phyloP scores from a whole-genome alignment of 2,797 vertebrate species.

The Botia kubotai region DNA sequence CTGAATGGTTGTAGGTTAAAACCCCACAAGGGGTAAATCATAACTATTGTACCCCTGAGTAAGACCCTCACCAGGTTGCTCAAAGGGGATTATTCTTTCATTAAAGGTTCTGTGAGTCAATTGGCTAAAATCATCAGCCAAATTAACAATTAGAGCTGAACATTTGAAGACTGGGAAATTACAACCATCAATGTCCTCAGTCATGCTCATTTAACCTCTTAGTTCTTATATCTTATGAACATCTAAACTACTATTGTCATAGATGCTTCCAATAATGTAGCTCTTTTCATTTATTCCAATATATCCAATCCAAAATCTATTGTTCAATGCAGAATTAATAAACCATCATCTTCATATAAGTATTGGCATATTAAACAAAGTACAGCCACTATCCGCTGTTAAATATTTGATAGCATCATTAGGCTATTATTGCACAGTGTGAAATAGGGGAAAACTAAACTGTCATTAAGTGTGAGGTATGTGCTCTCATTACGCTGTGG shows the following conservation, averaged over 20 bases:
- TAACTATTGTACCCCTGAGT: not conserved
- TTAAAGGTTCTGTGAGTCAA: not conserved
- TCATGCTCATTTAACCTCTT: not conserved
- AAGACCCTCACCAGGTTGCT: not conserved
- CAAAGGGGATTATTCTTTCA: not conserved
- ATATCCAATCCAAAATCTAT: not conserved
- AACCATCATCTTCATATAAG: not conserved
- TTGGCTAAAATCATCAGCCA: not conserved
- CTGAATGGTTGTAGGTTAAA: not conserved
- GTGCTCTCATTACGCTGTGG: conserved; percentile 65
- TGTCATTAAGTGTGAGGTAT: conserved; percentile 35
- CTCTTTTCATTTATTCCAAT: conserved; percentile 2
- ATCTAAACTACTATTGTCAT: not conserved
- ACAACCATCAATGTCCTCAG: not conserved
- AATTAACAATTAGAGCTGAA: not conserved
- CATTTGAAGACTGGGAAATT: not conserved
- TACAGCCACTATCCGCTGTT: conserved; percentile 28
- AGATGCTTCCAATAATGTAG: conserved; percentile 1
- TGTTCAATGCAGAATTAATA: conserved; percentile 34
- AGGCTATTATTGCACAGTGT: conserved; percentile 51
- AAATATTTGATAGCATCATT: conserved; percentile 60
- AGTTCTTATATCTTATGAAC: not conserved
- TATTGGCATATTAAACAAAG: conserved; percentile 30
- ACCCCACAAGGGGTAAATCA: not conserved
- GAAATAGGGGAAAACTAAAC: conserved; percentile 40